Conservation (phyloP, 2,113 vertebrate species). For the Corapipo altera region DNA sequence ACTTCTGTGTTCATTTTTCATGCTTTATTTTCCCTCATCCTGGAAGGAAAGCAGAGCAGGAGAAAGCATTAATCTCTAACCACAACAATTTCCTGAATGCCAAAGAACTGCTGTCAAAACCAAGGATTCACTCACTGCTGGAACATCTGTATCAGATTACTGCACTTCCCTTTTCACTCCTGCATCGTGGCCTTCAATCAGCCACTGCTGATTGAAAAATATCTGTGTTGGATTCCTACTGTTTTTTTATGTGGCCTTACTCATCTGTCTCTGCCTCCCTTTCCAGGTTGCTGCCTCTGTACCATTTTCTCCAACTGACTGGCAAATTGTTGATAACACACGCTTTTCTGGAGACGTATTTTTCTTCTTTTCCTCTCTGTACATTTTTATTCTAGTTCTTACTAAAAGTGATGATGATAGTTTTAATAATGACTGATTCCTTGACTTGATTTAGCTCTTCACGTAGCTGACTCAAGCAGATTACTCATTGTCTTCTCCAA, state of each 20-base stretch:
- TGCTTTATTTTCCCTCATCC: conserved; percentile 3
- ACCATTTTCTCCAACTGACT: not conserved
- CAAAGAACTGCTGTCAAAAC: conserved; percentile 38
- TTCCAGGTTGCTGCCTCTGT: not conserved
- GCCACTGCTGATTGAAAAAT: not conserved
- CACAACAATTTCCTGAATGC: conserved; percentile 56
- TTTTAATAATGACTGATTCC: conserved; percentile 9
- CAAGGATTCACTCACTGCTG: not conserved
- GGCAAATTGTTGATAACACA: not conserved
- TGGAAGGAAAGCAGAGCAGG: conserved; percentile 8
- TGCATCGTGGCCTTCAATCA: not conserved
- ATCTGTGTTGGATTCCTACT: not conserved
- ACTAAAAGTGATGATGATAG: conserved; percentile 22
- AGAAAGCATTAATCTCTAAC: conserved; percentile 30
- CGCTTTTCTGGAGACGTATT: not conserved
- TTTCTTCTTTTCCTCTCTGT: not conserved
- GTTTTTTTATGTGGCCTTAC: not conserved
- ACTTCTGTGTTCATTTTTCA: not conserved
- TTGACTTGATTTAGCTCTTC: not conserved
- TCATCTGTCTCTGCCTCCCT: not conserved
- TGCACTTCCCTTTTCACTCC: not conserved
- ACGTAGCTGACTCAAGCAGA: not conserved
- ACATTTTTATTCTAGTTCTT: not conserved
- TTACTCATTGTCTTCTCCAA: conserved; percentile 19
- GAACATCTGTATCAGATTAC: conserved; percentile 51